Conservation (phyloP, 2,113 vertebrate genomes). For the Centrocercus urophasianus region DNA sequence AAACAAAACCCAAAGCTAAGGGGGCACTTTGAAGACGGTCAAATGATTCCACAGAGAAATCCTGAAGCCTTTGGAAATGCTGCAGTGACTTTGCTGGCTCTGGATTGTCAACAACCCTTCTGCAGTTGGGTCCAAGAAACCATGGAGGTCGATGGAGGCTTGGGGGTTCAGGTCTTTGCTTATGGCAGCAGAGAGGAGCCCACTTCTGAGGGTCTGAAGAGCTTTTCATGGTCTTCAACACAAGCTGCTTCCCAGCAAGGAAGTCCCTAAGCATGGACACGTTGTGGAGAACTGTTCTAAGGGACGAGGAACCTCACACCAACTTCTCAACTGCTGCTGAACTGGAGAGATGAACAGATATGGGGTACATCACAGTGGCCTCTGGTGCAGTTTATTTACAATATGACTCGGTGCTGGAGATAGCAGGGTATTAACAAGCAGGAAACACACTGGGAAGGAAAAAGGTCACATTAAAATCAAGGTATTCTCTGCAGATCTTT, state of each 20-base stretch:
- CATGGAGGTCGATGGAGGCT: not conserved
- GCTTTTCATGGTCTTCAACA: slow-evolving; percentile 8
- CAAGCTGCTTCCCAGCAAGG: slow-evolving; percentile 55
- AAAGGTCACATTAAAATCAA: not conserved
- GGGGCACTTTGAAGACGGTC: not conserved
- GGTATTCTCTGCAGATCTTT: not conserved
- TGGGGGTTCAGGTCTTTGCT: slow-evolving; percentile 10
- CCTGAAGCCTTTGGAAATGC: not conserved
- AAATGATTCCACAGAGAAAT: not conserved
- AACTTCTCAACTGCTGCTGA: slow-evolving; percentile 67
- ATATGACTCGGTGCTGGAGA: slow-evolving; percentile 72
- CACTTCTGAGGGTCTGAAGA: not conserved
- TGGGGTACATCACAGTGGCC: slow-evolving; percentile 81
- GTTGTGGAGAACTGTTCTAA: slow-evolving; percentile 63
- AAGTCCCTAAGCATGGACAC: slow-evolving; percentile 7
- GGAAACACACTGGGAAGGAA: slow-evolving; percentile 78
- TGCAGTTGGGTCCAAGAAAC: not conserved
- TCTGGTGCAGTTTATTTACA: slow-evolving; percentile 84
- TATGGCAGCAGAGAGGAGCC: slow-evolving; percentile 12
- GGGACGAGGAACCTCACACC: slow-evolving; percentile 49
- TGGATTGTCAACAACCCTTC: not conserved
- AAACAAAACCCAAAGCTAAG: not conserved
- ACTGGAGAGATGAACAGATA: slow-evolving; percentile 66
- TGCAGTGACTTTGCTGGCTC: not conserved
- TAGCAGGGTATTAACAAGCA: slow-evolving; percentile 79